Evolutionary conservation across 2,888 invertebrate species (phyloP), one percentile per base, ranked within the genome.

Genomic region (Coleophora deauratella): DNA sequence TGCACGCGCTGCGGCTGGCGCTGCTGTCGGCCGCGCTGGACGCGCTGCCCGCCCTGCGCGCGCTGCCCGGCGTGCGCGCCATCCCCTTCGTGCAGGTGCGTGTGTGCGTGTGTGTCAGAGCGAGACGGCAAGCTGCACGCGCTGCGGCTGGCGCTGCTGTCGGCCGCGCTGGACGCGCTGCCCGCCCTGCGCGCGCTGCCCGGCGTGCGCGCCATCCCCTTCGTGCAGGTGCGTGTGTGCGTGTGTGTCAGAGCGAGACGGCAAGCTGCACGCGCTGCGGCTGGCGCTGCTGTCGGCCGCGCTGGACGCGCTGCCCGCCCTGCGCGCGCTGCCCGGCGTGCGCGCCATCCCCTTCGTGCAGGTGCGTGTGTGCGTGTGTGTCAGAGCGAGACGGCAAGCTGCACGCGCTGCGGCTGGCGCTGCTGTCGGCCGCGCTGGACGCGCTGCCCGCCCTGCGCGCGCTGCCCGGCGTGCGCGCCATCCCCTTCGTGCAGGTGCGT

Each of bases 281-380:
- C 72, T 94, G 38, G 87, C 92, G 14, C 81, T 96, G 39, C 76
- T 96, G 32, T 91, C 93, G 39, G 90, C 91, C 47, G 88, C 96
- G 34, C 88, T 95, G 37, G 91, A 92, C 44, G 91, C 94, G 51
- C 82, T 97, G 54, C 93, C 93, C 0, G 89, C 91, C 37, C 78
- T 97, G 41, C 88, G 92, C 51, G 86, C 90, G 36, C 89, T 94
- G 47, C 93, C 93, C 14, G 97, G 97, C 1, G 91, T 95, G 7
- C 88, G 95, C 46, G 92, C 94, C 13, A 95, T 98, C 64, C 97
- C 98, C 0, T 95, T 95, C 62, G 91, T 98, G 71, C 97, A 98
- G 89, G 95, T 94, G 28, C 33, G 34, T 44, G 43, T n/a, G n/a
- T n/a, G n/a, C n/a, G n/a, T n/a, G n/a, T n/a, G n/a, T n/a, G n/a